These are phyloP conservation scores for Phocides pigmalion DNA, from an alignment of 1,140 invertebrate genomes.

Conservation along the genomic window DNA sequence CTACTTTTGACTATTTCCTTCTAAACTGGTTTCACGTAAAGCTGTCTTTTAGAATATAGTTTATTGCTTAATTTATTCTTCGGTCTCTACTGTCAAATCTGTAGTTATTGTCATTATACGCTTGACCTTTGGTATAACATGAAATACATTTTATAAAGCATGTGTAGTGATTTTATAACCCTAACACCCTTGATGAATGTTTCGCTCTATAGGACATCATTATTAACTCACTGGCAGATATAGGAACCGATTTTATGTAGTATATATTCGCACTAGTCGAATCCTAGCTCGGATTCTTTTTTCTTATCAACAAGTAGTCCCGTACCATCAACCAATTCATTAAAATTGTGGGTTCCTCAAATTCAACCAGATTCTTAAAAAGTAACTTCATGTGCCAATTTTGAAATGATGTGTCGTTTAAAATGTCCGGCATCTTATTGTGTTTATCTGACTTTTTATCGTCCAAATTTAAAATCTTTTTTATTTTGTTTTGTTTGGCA, in stretches of 20 bases:
- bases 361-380: constrained; percentile 19
- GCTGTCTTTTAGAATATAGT: constrained; percentile 25
- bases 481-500: too few relatives aligned
- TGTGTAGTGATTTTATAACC: constrained; percentile 11
- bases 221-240: constrained; percentile 16
- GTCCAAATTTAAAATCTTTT: background rate
- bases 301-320: constrained; percentile 9
- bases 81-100: constrained; percentile 23
- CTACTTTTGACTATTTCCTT: constrained; percentile 13
- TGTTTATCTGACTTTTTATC: background rate
- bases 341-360: constrained; percentile 15
- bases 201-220: constrained; percentile 21
- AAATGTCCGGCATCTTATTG: background rate
- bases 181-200: constrained; percentile 22
- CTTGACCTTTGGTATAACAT: constrained; percentile 19
- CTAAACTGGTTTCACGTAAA: constrained; percentile 18
- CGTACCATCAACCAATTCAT: constrained; percentile 2
- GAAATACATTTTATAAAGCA: constrained; percentile 24
- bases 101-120: constrained; percentile 24
- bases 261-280: constrained; percentile 23
- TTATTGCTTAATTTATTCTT: constrained; percentile 10
- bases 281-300: constrained; percentile 18
- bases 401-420: background rate
- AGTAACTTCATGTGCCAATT: background rate
- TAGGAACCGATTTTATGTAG: constrained; percentile 21